These are phyloP conservation scores for Drosophila insularis DNA, from an alignment of 1,140 invertebrate genomes.

Conservation along the genomic window DNA sequence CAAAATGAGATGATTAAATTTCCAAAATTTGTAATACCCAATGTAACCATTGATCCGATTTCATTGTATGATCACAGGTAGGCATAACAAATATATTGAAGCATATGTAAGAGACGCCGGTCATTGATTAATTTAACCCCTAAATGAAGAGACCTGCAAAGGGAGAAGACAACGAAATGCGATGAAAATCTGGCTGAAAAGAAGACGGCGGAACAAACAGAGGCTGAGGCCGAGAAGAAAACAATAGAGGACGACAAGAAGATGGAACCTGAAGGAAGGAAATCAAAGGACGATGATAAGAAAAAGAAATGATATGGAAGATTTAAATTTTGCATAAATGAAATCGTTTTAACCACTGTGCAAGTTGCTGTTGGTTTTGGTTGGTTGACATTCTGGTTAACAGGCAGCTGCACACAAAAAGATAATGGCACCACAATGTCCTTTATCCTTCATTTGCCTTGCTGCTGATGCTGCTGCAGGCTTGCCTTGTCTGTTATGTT, in stretches of 20 bases:
- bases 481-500: slow-evolving; percentile 31
- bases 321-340: background rate
- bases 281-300: slow-evolving; percentile 1
- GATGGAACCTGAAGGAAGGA: background rate
- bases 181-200: too few relatives aligned
- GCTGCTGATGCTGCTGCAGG: background rate
- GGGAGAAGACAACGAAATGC: too few relatives aligned
- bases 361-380: background rate
- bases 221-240: background rate
- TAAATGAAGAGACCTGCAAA: too few relatives aligned
- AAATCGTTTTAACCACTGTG: slow-evolving; percentile 25
- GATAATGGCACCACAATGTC: slow-evolving; percentile 58
- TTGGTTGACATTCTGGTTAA: slow-evolving; percentile 27
- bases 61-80: slow-evolving; percentile 2
- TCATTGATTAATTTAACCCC: too few relatives aligned
- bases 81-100: background rate
- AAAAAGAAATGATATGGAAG: slow-evolving; percentile 16
- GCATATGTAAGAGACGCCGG: too few relatives aligned
- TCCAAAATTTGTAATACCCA: slow-evolving; percentile 38
- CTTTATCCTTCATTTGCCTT: slow-evolving; percentile 53
- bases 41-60: slow-evolving; percentile 31
- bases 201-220: background rate
- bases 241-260: slow-evolving; percentile 5
- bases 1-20: slow-evolving; percentile 21
- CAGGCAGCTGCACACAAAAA: slow-evolving; percentile 38